Base-by-base conservation (phyloP, 2,113 vertebrate species). In the Mastomys coucha region DNA sequence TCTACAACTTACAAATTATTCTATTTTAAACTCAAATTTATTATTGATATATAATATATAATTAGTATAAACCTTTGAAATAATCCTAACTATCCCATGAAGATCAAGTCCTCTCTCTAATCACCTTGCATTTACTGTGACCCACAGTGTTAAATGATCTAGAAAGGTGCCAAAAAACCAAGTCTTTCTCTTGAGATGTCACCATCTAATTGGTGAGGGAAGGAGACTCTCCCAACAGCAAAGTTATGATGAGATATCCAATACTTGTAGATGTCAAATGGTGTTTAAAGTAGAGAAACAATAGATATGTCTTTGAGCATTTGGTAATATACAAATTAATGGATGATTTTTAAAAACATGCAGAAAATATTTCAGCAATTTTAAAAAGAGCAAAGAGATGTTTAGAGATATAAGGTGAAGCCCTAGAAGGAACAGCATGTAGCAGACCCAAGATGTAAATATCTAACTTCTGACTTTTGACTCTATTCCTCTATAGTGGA, bases 1-100 rank as follows among this genome's bases (percentile, higher is more conserved):
- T 60, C 16, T 72, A 42, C 5, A 76, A 89, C 5, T 39, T 45
- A 26, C 42, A 81, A 49, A 49, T 63, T 65, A 89, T 58, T 93
- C 4, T 75, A 84, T 75, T 53, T 53, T 63, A 75, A 73, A 75
- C 78, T 97, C 65, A 33, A 45, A 49, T 93, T 80, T 91, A 72
- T 77, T 87, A 89, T 87, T 45, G 11, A 24, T 20, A 4, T 77
- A 24, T 92, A 88, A 24, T 17, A 7, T 77, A 39, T 91, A 88
- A 76, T 80, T 87, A 94, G 90, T 51, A 26, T 73, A 33, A 76
- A 19, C 28, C 4, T 42, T 51, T 91, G n/a, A 90, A 84, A 51
- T 87, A 73, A 69, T 60, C 56, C 49, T 84, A 92, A 45, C 36
- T 26, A 76, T 72, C 12, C 9, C 28, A 88, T 4, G 91, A 65